Evolutionary conservation across 2,797 vertebrate genomes (phyloP).

Genomic region (Ciconia nigra): DNA sequence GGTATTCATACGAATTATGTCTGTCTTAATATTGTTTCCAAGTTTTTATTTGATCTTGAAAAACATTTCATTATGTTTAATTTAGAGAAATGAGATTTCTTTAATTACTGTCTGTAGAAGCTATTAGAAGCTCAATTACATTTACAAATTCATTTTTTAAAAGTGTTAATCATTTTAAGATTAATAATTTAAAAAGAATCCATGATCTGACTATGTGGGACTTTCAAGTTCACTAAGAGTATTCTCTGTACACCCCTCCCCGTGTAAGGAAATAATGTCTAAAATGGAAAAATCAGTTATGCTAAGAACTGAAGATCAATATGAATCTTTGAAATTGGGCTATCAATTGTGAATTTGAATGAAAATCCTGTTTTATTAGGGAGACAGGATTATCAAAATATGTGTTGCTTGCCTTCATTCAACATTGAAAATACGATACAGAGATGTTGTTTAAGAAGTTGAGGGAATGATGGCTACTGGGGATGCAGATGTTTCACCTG

Average conservation of each 20-base stretch:
- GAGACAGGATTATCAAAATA: background rate
- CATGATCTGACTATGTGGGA: background rate
- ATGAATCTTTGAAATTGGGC: background rate
- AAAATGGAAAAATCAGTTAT: constrained; percentile 32
- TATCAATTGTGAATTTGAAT: constrained; percentile 10
- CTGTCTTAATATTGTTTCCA: constrained; percentile 63
- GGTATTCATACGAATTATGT: constrained; percentile 44
- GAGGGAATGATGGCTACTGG: background rate
- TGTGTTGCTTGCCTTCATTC: background rate
- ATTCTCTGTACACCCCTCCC: background rate
- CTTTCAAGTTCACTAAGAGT: background rate
- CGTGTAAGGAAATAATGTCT: background rate
- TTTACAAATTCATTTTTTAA: constrained; percentile 71
- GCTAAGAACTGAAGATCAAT: constrained; percentile 1
- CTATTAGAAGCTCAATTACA: constrained; percentile 77
- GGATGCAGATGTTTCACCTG: background rate
- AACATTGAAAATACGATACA: background rate
- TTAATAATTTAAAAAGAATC: constrained; percentile 3
- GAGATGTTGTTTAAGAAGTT: background rate
- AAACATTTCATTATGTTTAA: constrained; percentile 77
- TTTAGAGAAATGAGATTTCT: constrained; percentile 77
- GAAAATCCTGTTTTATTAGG: constrained; percentile 30
- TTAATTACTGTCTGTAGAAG: constrained; percentile 75
- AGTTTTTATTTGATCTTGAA: constrained; percentile 75
- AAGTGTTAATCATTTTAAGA: constrained; percentile 70